Evolutionary conservation across 37 sponge, comb jelly and placozoan genomes (phyloP).

Genomic region (Axinella damicornis): DNA sequence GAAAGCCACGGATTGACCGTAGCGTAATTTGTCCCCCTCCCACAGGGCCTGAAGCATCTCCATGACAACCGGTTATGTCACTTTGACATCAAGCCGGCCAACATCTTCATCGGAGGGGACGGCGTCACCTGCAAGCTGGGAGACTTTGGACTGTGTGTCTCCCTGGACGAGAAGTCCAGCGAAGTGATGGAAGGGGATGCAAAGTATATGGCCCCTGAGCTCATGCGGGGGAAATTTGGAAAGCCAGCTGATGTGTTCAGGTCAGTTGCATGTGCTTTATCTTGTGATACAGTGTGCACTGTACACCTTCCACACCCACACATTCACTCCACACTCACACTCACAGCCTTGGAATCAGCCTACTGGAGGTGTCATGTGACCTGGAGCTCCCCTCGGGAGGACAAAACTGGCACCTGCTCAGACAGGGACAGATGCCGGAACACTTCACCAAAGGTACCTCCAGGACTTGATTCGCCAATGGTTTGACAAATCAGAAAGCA

Average conservation of each 20-base stretch:
- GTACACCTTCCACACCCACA: too few relatives aligned
- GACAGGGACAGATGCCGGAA: conserved; percentile 71
- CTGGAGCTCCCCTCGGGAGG: conserved; percentile 78
- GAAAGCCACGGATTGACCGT: too few relatives aligned
- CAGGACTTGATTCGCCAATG: too few relatives aligned
- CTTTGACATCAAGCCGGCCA: conserved; percentile 94
- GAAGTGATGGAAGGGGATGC: conserved; percentile 86
- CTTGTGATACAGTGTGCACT: too few relatives aligned
- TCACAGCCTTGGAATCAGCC: conserved; percentile 82
- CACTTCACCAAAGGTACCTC: conserved; percentile 46
- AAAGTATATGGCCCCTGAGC: conserved; percentile 89
- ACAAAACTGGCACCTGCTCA: conserved; percentile 73
- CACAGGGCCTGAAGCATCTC: conserved; percentile 86
- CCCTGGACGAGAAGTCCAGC: conserved; percentile 36
- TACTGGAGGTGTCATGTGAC: conserved; percentile 87
- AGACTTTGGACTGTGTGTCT: conserved; percentile 84
- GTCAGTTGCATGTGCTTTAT: too few relatives aligned
- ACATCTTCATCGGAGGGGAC: conserved; percentile 77
- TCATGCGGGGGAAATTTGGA: conserved; percentile 78
- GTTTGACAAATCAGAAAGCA: too few relatives aligned
- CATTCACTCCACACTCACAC: neutral
- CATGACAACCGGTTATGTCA: conserved; percentile 85
- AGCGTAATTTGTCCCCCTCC: neutral
- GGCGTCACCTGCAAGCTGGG: conserved; percentile 79
- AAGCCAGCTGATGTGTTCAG: conserved; percentile 88